These are phyloP conservation scores for Drosophila lini DNA, from an alignment of 1,140 invertebrate species.

Conservation along the genomic window DNA sequence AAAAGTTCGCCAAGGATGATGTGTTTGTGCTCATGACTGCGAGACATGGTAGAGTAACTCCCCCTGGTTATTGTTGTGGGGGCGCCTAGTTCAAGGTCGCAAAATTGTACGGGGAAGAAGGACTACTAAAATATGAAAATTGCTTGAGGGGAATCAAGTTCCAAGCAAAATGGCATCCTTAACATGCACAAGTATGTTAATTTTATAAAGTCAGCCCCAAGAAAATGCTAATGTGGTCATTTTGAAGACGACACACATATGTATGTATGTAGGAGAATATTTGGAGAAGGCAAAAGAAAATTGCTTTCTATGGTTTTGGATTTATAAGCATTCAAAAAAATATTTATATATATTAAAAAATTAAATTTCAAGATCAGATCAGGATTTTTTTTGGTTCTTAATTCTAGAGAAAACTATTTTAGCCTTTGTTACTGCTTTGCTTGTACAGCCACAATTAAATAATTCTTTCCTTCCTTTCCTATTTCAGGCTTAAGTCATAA, in stretches of 20 bases:
- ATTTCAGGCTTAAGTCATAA: constrained; percentile 19
- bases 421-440: too few relatives aligned
- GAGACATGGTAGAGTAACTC: constrained; percentile 18
- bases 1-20: constrained; percentile 65
- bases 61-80: constrained; percentile 23
- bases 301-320: neutral
- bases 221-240: constrained; percentile 30
- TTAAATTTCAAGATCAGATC: too few relatives aligned
- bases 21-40: constrained; percentile 35
- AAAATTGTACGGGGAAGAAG: constrained; percentile 4
- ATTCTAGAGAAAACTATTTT: too few relatives aligned
- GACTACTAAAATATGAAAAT: constrained; percentile 49
- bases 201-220: constrained; percentile 19
- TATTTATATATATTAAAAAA: too few relatives aligned
- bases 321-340: too few relatives aligned
- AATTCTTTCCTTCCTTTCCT: neutral
- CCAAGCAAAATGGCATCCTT: constrained; percentile 37
- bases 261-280: neutral
- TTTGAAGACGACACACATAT: constrained; percentile 3
- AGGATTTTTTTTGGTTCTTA: too few relatives aligned
- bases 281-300: neutral
- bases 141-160: constrained; percentile 37
- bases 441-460: neutral
- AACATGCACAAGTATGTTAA: constrained; percentile 43
- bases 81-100: constrained; percentile 38